Evolutionary conservation across 2,888 invertebrate genomes (phyloP), one percentile per base, ranked within the genome.

Genomic region (Ypsolopha sequella): DNA sequence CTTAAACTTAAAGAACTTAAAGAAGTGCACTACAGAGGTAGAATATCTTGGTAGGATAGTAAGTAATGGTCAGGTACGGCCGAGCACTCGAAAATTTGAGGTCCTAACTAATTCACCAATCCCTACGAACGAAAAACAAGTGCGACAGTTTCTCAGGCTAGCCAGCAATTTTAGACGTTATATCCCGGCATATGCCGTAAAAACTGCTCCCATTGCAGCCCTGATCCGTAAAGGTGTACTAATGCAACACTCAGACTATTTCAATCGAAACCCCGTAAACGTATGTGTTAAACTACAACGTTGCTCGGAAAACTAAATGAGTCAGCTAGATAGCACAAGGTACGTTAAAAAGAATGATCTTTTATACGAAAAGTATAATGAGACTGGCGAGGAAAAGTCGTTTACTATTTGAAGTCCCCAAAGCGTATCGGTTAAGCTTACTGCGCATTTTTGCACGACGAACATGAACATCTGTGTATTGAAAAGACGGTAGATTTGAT

Each of bases 221-320:
- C 52, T 64, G 7, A 41, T 55, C 10, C 48, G 50, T 1, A 58
- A 57, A n/a, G 60, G 60, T 0, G 13, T 36, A 7, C 39, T 54
- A 7, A 60, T 69, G 60, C 39, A 45, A 14, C 65, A 68, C 48
- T 62, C 61, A 1, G 68, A 70, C 52, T 62, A 59, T 0, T 46
- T 66, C 9, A 68, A 67, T 36, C 48, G 64, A 9, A 57, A 60
- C 36, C 58, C 58, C 6, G 43, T 53, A 9, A 39, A 55, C 7
- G 48, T 48, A 14, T 24, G 24, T 14, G 7, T 24, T 7, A 52
- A 33, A 52, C 45, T 10, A 9, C 7, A 7, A 34, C 8, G 11
- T 11, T 52, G 13, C 14, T 52, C n/a, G 36, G 39, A 6, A 49
- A 44, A 38, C 39, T 52, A 2, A 43, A 33, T 49, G 10, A 39